Evolutionary conservation across 1,140 invertebrate species (phyloP), one percentile per base, ranked within the genome.

Genomic region (Scylla paramamosain): DNA sequence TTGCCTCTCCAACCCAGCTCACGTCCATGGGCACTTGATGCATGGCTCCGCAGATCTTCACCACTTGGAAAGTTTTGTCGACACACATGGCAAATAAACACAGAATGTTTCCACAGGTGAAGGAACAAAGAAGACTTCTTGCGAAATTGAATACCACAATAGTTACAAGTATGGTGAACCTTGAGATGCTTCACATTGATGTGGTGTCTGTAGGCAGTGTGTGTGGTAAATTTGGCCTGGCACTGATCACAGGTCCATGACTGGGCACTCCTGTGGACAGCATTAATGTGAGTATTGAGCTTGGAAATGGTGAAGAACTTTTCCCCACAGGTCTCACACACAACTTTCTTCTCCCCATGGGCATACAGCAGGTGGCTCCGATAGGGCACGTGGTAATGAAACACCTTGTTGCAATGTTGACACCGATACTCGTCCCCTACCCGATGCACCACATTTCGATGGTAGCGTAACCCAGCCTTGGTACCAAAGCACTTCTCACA

Each of bases 281-380:
- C 96, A 91, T 96, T 96, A 14, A 96, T 95, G 86, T 96, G 96
- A 52, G 93, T 96, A 46, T 96, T 96, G 0, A 96, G 91, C 87
- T 96, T 96, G 48, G 96, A 95, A 2, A 95, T 94, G 8, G 96
- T 96, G 84, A 96, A 96, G 39, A 96, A 96, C 88, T 94, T 95
- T 16, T 95, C 95, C 46, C 96, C 96, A 94, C 96, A 96, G 20
- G 93, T 95, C 59, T 96, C 95, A 89, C 96, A 96, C 7, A 96
- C 59, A 59, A 96, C 88, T 59, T 96, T 96, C 89, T 96, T 96
- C 48, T 95, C 93, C 20, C 96, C 96, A 94, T 96, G 96, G 28
- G 92, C 94, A 91, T 93, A 96, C 1, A 96, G 92, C 77, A 95
- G 59, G 67, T 96, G 96, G 84, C 95, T 96, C 67, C 93, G 95